Evolutionary conservation across 2,113 vertebrate genomes (phyloP), one percentile per base, ranked within the genome.

Genomic region (Varanus komodoensis): DNA sequence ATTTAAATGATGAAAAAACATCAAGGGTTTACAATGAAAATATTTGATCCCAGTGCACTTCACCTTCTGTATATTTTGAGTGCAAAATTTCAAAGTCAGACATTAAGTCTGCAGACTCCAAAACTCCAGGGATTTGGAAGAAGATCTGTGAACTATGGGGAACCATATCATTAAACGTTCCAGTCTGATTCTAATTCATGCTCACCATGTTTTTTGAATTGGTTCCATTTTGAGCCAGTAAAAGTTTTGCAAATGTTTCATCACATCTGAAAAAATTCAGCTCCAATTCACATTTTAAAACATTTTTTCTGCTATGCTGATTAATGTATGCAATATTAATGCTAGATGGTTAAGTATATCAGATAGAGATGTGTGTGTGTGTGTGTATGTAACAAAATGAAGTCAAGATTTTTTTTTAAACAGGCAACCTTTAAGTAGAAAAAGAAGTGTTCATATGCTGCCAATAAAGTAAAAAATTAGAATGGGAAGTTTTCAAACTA

Each of bases 31-130:
- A 91, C n/a, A 48, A 90, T 91, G 50, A 84, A 27, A 12, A 69
- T 92, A 5, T 34, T 68, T 67, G 78, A 86, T 82, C 68, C 78
- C 78, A 91, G 79, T 79, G 87, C 81, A 38, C 81, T 38, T 61
- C 17, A 89, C 78, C 75, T 74, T 87, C 67, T 54, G 67, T 89
- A 27, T 73, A 21, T 69, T 84, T 71, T 4, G 19, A 89, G 52
- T 15, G 11, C 81, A 81, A 88, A 73, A 91, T 81, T 25, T 90
- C 69, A 84, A 44, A 93, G 32, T 87, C 71, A 91, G 81, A 83
- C 34, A 3, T 61, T n/a, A 38, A 48, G 29, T 15, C 21, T 75
- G 73, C 73, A 67, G 29, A 50, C 29, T 48, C 54, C n/a, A 67
- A 78, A 32, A 68, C 73, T 34, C 25, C 21, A 38, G 32, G 57